Evolutionary conservation across 2,888 invertebrate genomes (phyloP).

Genomic region (Branchipolynoe longqiensis): DNA sequence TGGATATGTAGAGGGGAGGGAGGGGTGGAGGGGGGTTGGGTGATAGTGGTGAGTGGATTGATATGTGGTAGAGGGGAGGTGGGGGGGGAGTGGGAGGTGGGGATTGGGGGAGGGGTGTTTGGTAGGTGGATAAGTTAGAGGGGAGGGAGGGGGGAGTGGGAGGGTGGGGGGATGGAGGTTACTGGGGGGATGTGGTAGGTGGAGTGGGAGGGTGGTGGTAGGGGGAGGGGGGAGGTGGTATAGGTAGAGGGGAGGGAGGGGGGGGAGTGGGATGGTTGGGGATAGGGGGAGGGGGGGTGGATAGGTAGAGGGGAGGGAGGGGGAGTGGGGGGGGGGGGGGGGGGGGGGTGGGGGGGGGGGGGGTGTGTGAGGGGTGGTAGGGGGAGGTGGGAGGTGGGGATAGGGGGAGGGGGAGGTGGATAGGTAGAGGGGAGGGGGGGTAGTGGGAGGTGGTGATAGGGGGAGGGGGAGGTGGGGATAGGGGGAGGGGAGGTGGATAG

Average conservation of each 20-base stretch:
- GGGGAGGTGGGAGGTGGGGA: no score
- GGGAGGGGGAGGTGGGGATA: neutral
- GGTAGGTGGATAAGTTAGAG: no score
- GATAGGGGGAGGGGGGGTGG: no score
- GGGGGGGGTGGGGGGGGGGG: no score
- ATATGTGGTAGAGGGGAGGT: no score
- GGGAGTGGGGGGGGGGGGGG: neutral
- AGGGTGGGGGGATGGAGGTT: neutral
- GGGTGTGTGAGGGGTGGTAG: no score
- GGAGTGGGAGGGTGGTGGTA: neutral
- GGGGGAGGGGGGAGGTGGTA: neutral
- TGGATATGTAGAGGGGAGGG: neutral
- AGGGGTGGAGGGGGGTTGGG: neutral
- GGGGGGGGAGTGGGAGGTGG: neutral
- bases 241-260: neutral
- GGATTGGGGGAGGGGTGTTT: neutral
- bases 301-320: neutral
- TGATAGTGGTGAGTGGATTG: neutral
- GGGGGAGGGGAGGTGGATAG: neutral
- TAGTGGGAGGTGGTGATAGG: neutral
- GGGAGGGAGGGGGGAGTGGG: conserved; percentile 9
- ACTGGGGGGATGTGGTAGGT: neutral
- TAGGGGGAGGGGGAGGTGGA: no score
- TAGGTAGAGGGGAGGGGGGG: no score
- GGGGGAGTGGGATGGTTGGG: no score